Conservation (phyloP, 2,888 invertebrate genomes). For the Periphyllus acericola region DNA sequence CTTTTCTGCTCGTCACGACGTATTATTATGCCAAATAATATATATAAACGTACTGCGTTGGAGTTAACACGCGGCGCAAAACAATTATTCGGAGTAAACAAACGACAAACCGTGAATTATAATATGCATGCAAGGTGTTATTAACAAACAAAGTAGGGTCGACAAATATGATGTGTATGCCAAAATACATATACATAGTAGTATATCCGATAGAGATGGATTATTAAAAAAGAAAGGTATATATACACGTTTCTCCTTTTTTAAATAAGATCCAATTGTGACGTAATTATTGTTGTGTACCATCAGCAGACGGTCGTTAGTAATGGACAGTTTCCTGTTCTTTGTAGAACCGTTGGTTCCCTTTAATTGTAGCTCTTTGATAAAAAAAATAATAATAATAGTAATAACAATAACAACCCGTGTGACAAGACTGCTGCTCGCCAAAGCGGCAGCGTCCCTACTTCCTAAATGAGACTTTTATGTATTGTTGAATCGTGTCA, state of each 20-base stretch:
- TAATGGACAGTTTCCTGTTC: conserved; percentile 53
- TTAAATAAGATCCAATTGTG: conserved; percentile 20
- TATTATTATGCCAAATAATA: not conserved
- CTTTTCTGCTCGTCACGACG: not conserved
- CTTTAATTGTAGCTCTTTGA: conserved; percentile 3
- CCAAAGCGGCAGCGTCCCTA: not conserved
- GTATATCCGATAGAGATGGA: not conserved
- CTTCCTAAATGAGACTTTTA: not conserved
- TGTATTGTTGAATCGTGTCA: not conserved
- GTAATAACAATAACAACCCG: not conserved
- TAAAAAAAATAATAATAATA: not conserved
- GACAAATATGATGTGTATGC: not conserved
- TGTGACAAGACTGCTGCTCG: not conserved
- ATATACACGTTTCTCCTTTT: not conserved
- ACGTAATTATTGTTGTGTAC: conserved; percentile 10
- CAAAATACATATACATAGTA: not conserved
- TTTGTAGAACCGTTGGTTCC: conserved; percentile 12
- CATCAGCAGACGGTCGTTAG: not conserved
- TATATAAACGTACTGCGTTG: not conserved
- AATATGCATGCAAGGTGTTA: not conserved
- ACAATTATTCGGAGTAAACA: not conserved
- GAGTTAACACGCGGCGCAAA: not conserved
- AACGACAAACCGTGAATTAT: not conserved
- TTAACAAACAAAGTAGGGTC: not conserved
- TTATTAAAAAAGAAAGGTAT: not conserved